Base-by-base conservation (phyloP, 2,113 vertebrate genomes). In the Peromyscus maniculatus region DNA sequence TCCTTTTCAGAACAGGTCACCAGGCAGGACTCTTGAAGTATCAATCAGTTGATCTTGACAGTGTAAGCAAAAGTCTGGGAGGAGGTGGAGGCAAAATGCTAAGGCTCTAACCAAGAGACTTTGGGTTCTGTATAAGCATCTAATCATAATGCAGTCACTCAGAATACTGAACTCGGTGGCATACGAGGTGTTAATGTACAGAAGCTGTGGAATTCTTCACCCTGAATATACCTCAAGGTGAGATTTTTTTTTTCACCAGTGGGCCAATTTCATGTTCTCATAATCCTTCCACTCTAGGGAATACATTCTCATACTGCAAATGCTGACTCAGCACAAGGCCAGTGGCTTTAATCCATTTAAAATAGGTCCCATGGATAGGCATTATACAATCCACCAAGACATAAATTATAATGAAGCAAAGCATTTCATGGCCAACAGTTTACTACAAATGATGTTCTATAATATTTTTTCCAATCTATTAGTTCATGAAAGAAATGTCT, bases 351-450 rank as follows among this genome's bases (percentile, higher is more conserved):
- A 49, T 87, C 62, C 19, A 43, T 86, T 93, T 96, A 75, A 91
- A 90, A 75, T 88, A n/a, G 88, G 13, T 91, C 79, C 33, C n/a
- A 43, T 26, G 28, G 39, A 55, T 84, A 93, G 21, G 74, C 26
- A 80, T 79, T 91, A 33, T 80, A 46, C 72, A 22, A 72, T 52
- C 92, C 43, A 91, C 49, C 1, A 57, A 90, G 28, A 26, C 16
- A 77, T 43, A 95, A 31, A 69, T 89, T 74, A 95, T 80, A 95
- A 82, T 89, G 64, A 92, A 91, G 52, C n/a, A 77, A 84, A 92
- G 62, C 9, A 71, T 12, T 22, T 4, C 10, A 66, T 39, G 43
- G 9, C 66, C 12, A 24, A 1, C n/a, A 95, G 66, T 72, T 95
- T 88, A n/a, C 80, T 82, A 46, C 71, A 52, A 69, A 36, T 89